Percentiles rank a stretch among this genome's conserved stretches.
Conservation (phyloP, 2,888 invertebrate species). For the Omphaloscelis lunosa region DNA sequence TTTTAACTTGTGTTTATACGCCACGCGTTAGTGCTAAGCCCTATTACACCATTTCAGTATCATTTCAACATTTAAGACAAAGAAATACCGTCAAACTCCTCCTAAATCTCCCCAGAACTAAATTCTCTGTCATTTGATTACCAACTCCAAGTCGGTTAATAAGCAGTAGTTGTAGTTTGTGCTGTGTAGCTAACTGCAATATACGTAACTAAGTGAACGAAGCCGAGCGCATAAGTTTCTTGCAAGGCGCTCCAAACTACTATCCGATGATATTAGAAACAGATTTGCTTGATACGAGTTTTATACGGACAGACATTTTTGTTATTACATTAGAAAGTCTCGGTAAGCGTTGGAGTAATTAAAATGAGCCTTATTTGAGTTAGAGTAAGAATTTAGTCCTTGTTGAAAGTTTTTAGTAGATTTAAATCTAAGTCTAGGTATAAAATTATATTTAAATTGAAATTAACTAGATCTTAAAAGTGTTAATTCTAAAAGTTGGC, state of each 20-base stretch:
- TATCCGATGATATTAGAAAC: slow-evolving; percentile 79
- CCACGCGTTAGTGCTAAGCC: too few species aligned
- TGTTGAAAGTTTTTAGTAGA: not conserved
- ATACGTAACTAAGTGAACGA: slow-evolving; percentile 42
- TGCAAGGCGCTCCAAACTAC: slow-evolving; percentile 63
- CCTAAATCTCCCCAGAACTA: not conserved
- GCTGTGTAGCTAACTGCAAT: slow-evolving; percentile 64
- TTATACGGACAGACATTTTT: slow-evolving; percentile 69
- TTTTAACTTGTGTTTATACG: too few species aligned
- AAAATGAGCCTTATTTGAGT: slow-evolving; percentile 26
- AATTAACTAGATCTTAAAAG: too few species aligned
- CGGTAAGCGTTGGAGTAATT: slow-evolving; percentile 24
- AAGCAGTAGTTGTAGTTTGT: slow-evolving; percentile 34
- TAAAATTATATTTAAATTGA: not conserved
- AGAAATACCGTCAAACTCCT: not conserved
- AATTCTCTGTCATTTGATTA: slow-evolving; percentile 40
- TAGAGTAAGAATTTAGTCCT: not conserved
- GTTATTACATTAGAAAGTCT: slow-evolving; percentile 49
- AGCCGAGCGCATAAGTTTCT: slow-evolving; percentile 57
- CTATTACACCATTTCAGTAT: not conserved
- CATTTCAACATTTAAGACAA: not conserved
- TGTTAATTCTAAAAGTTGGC: too few species aligned
- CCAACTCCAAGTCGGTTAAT: slow-evolving; percentile 42
- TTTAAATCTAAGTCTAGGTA: too few species aligned
- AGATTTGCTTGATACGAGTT: slow-evolving; percentile 79